Evolutionary conservation across 2,113 vertebrate genomes (phyloP).

Genomic region (Felis catus): DNA sequence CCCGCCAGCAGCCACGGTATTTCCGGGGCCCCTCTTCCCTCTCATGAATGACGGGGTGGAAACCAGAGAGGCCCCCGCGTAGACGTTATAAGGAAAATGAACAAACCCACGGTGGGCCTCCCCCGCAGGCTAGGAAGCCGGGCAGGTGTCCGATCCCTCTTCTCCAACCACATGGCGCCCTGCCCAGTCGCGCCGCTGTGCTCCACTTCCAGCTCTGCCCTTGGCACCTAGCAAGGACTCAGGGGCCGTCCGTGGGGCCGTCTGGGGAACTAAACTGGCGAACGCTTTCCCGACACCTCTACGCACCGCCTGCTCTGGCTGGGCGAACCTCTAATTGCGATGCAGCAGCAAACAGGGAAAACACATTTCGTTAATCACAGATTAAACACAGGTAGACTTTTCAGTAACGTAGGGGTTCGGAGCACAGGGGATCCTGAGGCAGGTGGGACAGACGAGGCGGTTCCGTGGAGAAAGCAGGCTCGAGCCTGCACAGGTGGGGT

Average conservation of each 20-base stretch:
- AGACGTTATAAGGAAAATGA: rapidly evolving
- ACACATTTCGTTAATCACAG: too few species aligned
- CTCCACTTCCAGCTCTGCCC: background rate
- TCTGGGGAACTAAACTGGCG: background rate
- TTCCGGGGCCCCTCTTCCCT: background rate
- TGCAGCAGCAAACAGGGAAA: background rate
- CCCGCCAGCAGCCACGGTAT: rapidly evolving
- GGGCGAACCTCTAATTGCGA: background rate
- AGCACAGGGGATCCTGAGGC: background rate
- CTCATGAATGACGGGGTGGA: background rate
- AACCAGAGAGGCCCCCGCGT: background rate
- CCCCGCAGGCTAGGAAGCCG: background rate
- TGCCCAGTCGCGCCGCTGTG: background rate
- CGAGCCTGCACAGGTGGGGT: background rate
- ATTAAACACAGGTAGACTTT: background rate
- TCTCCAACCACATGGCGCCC: too few species aligned
- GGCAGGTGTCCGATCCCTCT: background rate
- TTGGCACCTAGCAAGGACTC: background rate
- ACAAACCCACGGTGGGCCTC: too few species aligned
- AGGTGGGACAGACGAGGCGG: background rate
- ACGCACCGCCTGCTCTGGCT: too few species aligned
- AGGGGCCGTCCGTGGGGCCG: background rate
- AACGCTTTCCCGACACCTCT: background rate
- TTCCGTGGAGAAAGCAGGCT: background rate
- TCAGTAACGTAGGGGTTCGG: background rate